A percentile compares a stretch with the other conserved stretches of the same genome.
Evolutionary conservation across 2,797 vertebrate species (phyloP).

Genomic region (Oreochromis grahami): DNA sequence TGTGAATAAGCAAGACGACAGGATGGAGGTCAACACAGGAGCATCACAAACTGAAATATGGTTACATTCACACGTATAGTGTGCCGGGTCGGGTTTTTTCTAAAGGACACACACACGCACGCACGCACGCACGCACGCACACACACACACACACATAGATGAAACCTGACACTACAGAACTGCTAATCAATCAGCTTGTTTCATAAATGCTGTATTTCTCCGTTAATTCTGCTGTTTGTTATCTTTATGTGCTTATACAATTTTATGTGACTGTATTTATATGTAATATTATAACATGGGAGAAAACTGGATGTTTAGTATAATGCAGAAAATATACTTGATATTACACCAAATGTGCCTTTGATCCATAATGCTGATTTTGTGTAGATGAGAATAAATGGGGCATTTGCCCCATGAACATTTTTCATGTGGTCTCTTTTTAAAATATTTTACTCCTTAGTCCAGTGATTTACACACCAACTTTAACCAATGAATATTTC

Average conservation of each 20-base stretch:
- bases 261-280: slow-evolving; percentile 52
- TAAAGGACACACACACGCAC: not conserved
- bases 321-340: slow-evolving; percentile 11
- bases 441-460: not conserved
- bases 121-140: not conserved
- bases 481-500: not conserved
- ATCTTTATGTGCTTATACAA: not conserved
- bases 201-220: not conserved
- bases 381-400: slow-evolving; percentile 55
- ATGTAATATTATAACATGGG: slow-evolving; percentile 15
- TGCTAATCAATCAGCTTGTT: slow-evolving; percentile 5
- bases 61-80: not conserved
- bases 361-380: slow-evolving; percentile 29
- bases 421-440: not conserved
- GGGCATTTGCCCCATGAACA: not conserved
- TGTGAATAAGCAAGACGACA: not conserved
- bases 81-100: slow-evolving; percentile 9
- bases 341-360: slow-evolving; percentile 8
- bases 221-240: slow-evolving; percentile 17
- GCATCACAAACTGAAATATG: not conserved
- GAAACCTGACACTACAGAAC: slow-evolving; percentile 7
- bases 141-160: not conserved
- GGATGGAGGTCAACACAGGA: not conserved
- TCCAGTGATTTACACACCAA: not conserved
- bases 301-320: slow-evolving; percentile 17